These are phyloP conservation scores for Scartelaos histophorus DNA, from an alignment of 2,113 vertebrate species.

Conservation along the genomic window DNA sequence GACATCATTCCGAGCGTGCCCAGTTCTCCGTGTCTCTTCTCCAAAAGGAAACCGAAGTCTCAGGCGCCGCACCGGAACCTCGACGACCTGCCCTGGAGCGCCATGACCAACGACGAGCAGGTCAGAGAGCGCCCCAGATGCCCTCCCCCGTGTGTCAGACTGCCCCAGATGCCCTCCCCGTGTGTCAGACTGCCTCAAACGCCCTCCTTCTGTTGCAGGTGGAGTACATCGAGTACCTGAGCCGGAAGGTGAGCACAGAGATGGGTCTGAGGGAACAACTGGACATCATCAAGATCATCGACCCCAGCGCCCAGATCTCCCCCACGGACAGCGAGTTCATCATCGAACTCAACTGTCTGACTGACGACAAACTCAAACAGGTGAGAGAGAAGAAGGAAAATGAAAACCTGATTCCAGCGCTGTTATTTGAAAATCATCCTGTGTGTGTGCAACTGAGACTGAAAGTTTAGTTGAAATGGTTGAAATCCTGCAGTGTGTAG, in stretches of 20 bases:
- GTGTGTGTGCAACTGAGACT: too few relatives aligned
- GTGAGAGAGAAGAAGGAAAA: constrained; percentile 64
- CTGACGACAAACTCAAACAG: constrained; percentile 98
- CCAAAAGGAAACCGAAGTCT: constrained; percentile 89
- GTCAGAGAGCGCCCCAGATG: constrained; percentile 43
- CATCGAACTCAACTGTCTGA: constrained; percentile 98
- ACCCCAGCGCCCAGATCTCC: constrained; percentile 95
- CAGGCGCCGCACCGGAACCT: constrained; percentile 86
- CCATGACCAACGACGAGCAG: constrained; percentile 98
- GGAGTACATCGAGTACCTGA: constrained; percentile 98
- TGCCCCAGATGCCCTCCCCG: too few relatives aligned
- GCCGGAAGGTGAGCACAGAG: constrained; percentile 97
- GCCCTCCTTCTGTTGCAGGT: constrained; percentile 76
- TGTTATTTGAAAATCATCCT: too few relatives aligned
- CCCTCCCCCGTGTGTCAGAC: not conserved
- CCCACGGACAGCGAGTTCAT: constrained; percentile 99
- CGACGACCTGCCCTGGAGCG: constrained; percentile 97
- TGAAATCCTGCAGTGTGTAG: too few relatives aligned
- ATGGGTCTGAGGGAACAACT: constrained; percentile 98
- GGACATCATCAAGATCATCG: constrained; percentile 99
- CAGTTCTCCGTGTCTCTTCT: constrained; percentile 91
- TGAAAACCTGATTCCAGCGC: too few relatives aligned
- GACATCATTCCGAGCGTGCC: constrained; percentile 97
- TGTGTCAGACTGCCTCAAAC: too few relatives aligned
- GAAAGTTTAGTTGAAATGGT: too few relatives aligned